Evolutionary conservation across 2,113 vertebrate species (phyloP), one percentile per base, ranked within the genome.

Genomic region (Micronisus gabar): DNA sequence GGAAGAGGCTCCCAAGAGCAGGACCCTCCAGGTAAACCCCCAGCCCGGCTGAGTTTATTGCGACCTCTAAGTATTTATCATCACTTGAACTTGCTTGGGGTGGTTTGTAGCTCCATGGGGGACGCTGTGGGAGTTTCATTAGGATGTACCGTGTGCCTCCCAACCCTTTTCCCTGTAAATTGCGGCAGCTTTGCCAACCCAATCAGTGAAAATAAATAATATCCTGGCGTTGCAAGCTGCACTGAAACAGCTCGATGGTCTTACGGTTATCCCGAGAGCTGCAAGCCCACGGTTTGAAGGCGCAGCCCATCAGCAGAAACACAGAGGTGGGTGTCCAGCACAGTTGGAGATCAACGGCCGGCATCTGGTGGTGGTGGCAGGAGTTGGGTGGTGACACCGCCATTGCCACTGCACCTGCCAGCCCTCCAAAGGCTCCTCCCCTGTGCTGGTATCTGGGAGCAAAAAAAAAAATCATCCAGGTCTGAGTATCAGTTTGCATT

Each of bases 371-470:
- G 41, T 23, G 53, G 40, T 43, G 45, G 17, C 20, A 81, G 74
- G 23, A 66, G 20, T 2, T 2, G 1, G 10, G 6, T 0, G 9
- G 23, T 71, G 87, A 32, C 3, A 2, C 19, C 0, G 3, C 22
- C 2, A 1, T 53, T 66, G 52, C 18, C 67, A 81, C 32, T 6
- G 0, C 2, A 0, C 36, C 68, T 52, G 21, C 50, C 43, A 58
- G 43, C 34, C 30, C 30, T 86, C 55, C 34, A 34, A 36, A 72
- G 29, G 19, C 71, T 81, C 58, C 76, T 81, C 45, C 76, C 22
- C 19, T 34, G 26, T 0, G 0, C 36, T 1, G 12, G 21, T 66
- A 18, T 58, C 17, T 20, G 13, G 5, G 27, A 66, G 27, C 2
- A 17, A n/a, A 38, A n/a, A 50, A 8, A 20, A 20, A 21, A 30